Evolutionary conservation across 64 coral and sea anemone genomes (phyloP), one percentile per base, ranked within the genome.

Genomic region (Pocillopora verrucosa): DNA sequence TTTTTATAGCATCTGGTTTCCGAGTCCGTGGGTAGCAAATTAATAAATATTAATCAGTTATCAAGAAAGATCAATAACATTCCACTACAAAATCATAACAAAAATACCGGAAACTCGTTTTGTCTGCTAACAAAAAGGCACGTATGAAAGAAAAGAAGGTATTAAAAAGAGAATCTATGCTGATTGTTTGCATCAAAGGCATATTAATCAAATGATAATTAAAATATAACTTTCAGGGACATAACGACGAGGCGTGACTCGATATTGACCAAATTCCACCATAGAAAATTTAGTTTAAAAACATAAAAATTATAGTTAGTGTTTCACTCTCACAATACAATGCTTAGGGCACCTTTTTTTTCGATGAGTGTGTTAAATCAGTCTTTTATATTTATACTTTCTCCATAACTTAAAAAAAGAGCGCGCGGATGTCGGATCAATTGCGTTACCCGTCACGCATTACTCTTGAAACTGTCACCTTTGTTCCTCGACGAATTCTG

Each of bases 31-130:
- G 67, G 57, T 81, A 2, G 79, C 25, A 14, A 9, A 36, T 69
- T 11, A 51, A 69, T 68, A 70, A 84, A 84, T 65, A 84, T 84
- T 69, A 84, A 72, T 85, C 38, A 72, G 14, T 24, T 83, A 68
- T 67, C 61, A 13, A 80, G 61, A 82, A 11, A 20, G 80, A 83
- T 83, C 62, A 83, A 63, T 83, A 34, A 41, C 82, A 85, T 85
- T 72, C 82, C 38, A n/a, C 79, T 57, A 5, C 65, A 70, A 70
- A 16, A 62, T 81, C 57, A 62, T 62, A 63, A 79, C 77, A 81
- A 62, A 24, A 14, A 16, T 16, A 16, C 59, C 79, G 59, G 79
- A 81, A 81, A 81, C 79, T 63, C 14, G 15, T 34, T 36, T 19
- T 36, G 26, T 62, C 25, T 81, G 13, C 17, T 25, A 26, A 30